Evolutionary conservation across 2,113 vertebrate species (phyloP), one percentile per base, ranked within the genome.

Genomic region (Peromyscus maniculatus): DNA sequence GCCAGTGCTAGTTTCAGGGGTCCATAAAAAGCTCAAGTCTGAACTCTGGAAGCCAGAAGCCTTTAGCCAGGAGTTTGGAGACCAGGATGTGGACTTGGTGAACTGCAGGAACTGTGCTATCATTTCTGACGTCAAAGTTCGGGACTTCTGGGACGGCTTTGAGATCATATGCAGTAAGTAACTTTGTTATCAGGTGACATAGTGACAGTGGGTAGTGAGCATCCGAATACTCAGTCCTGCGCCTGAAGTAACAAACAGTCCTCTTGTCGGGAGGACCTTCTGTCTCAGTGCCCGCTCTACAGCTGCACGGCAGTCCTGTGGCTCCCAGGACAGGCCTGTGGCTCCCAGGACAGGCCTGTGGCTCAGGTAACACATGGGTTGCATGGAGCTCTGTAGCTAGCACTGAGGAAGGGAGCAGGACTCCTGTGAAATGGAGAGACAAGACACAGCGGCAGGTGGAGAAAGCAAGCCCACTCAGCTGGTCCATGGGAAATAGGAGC

Each of bases 131-230:
- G 99, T 99, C 97, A 99, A 99, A 99, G 99, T 99, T 98, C 99
- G 99, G 94, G 99, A 99, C 97, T 99, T 99, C 99, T 99, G 99
- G 99, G 99, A 99, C 98, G 99, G 99, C 96, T 99, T 99, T 96
- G 99, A 99, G 98, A 98, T 99, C 96, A 99, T 99, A 98, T 99
- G 99, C 97, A 99, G 99, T 99, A 97, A 99, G 99, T 99, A 91
- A 99, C 96, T 99, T 99, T 98, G 98, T 99, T 98, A 98, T 99
- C 97, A 99, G 99, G 98, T 99, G 99, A 96, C 99, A 98, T 99
- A 97, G 98, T 96, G 97, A 97, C 96, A 98, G 49, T 31, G 12
- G 67, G 22, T 75, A 75, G 22, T 43, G 46, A 75, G 74, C 72
- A 46, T 46, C 74, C 43, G 13, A 74, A 74, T 43, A 39, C 33